A percentile compares a stretch with the other conserved stretches of the same genome.
phyloP scores from a whole-genome alignment of 2,797 vertebrate species.

The Tokudaia muenninki region DNA sequence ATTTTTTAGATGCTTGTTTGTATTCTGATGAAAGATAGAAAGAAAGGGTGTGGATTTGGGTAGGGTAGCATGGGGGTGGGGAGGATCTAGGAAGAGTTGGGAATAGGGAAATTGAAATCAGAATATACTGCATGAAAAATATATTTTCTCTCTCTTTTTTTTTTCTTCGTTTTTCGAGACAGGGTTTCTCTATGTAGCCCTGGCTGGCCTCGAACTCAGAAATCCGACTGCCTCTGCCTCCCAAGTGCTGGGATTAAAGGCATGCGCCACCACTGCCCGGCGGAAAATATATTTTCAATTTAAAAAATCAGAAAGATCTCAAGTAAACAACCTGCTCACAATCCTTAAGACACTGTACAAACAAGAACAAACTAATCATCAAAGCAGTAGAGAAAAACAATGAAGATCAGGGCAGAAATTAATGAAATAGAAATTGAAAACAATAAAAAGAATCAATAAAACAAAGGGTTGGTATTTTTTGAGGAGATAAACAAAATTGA shows the following conservation, averaged over 20 bases:
- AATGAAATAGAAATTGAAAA: not conserved
- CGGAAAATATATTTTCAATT: not conserved
- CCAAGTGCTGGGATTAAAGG: no score
- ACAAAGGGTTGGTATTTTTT: not conserved
- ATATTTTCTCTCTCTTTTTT: not conserved
- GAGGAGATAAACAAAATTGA: not conserved
- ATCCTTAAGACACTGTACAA: not conserved
- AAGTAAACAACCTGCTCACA: not conserved
- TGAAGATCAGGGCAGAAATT: no score
- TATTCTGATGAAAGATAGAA: not conserved
- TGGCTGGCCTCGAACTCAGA: no score
- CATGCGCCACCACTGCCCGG: no score
- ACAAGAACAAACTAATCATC: not conserved
- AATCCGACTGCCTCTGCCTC: no score
- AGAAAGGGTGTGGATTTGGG: not conserved
- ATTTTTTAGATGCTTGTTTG: not conserved
- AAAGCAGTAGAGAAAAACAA: not conserved
- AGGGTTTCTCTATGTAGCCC: no score
- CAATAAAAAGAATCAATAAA: not conserved
- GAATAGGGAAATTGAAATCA: not conserved
- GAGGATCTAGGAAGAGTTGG: not conserved
- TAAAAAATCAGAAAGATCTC: not conserved
- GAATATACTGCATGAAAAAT: not conserved
- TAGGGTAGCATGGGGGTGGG: not conserved
- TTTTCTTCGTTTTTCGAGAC: no score